Evolutionary conservation across 2,888 invertebrate genomes (phyloP).

Genomic region (Liopterus haemorrhoidalis): DNA sequence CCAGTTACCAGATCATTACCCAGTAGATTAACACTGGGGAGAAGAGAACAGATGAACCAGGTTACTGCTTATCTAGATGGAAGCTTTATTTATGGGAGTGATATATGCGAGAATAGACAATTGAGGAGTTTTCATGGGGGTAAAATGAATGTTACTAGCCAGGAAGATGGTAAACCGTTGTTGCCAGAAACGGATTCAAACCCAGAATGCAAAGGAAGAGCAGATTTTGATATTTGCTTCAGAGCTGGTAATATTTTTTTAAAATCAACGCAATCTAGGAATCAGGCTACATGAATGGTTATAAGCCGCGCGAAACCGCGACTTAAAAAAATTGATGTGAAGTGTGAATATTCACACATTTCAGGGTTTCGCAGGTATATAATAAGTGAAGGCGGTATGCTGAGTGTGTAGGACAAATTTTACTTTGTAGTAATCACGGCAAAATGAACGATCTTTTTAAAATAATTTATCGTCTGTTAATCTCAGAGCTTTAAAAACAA

Average conservation of each 20-base stretch:
- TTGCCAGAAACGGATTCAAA: conserved; percentile 44
- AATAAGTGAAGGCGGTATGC: too few relatives aligned
- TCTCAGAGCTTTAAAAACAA: too few relatives aligned
- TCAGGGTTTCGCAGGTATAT: too few relatives aligned
- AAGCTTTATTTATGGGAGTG: conserved; percentile 63
- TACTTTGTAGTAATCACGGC: too few relatives aligned
- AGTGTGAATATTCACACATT: too few relatives aligned
- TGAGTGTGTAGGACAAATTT: too few relatives aligned
- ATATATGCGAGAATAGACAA: conserved; percentile 45
- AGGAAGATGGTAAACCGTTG: conserved; percentile 42
- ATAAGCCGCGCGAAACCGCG: too few relatives aligned
- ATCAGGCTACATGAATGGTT: too few relatives aligned
- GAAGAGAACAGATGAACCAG: conserved; percentile 57
- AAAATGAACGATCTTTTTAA: too few relatives aligned
- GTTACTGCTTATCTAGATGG: conserved; percentile 61
- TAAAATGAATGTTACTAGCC: conserved; percentile 45
- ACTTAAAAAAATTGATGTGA: too few relatives aligned
- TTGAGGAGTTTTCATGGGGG: conserved; percentile 55
- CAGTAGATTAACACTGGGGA: conserved; percentile 31
- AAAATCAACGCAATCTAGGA: too few relatives aligned
- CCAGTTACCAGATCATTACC: conserved; percentile 48
- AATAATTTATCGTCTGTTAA: too few relatives aligned
- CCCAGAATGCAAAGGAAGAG: conserved; percentile 45
- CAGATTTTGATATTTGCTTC: conserved; percentile 42
- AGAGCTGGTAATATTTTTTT: conserved; percentile 41